Evolutionary conservation across 2,888 invertebrate genomes (phyloP).

Genomic region (Acanthopleura granulata): DNA sequence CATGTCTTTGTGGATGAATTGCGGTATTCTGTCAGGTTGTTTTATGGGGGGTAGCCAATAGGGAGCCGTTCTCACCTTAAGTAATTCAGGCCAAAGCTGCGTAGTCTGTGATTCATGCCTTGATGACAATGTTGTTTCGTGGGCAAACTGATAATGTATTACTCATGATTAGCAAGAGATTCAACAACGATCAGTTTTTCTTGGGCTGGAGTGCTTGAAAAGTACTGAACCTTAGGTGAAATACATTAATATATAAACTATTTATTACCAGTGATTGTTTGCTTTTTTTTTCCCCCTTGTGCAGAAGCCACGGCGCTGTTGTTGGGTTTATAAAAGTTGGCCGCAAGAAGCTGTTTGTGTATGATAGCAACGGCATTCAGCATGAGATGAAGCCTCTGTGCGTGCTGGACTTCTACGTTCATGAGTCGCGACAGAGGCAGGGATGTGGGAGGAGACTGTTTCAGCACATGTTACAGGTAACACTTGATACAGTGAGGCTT

Average conservation of each 20-base stretch:
- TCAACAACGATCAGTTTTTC: too few relatives aligned
- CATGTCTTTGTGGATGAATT: too few relatives aligned
- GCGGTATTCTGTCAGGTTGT: too few relatives aligned
- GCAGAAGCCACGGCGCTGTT: slow-evolving; percentile 71
- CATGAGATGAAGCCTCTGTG: slow-evolving; percentile 87
- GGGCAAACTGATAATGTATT: too few relatives aligned
- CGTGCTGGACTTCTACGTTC: slow-evolving; percentile 92
- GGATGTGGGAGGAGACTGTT: slow-evolving; percentile 89
- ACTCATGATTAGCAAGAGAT: too few relatives aligned
- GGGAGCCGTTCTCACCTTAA: too few relatives aligned
- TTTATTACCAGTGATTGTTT: neutral
- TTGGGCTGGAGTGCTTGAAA: too few relatives aligned
- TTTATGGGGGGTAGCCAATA: too few relatives aligned
- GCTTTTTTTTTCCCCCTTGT: slow-evolving; percentile 28
- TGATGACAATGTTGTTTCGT: too few relatives aligned
- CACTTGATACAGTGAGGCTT: neutral
- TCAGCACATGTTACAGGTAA: slow-evolving; percentile 87
- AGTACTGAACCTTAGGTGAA: too few relatives aligned
- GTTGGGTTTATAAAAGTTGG: slow-evolving; percentile 93
- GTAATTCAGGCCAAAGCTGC: too few relatives aligned
- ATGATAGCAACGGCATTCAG: slow-evolving; percentile 70
- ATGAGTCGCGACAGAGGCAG: slow-evolving; percentile 85
- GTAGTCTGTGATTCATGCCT: too few relatives aligned
- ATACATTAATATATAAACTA: neutral
- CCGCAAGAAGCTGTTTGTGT: slow-evolving; percentile 87